Percentiles rank a stretch among this genome's conserved stretches.
Evolutionary conservation across 2,113 vertebrate genomes (phyloP).

Genomic region (Genyomyrus donnyi): DNA sequence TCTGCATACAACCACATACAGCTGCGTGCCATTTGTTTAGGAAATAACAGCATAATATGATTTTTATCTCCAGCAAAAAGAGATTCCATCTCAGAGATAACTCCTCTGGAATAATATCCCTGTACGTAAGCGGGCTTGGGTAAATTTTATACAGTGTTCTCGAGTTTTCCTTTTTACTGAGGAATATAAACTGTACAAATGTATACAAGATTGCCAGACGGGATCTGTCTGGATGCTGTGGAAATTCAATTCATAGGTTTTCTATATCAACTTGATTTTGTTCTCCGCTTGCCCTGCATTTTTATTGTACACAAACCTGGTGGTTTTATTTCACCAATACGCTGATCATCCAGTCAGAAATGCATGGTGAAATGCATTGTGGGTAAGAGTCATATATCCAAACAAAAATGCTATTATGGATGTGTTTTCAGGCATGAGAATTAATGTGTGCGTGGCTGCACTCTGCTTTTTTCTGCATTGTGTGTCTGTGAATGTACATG

Average conservation of each 20-base stretch:
- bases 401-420: background rate
- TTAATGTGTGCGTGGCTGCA: background rate
- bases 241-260: slow-evolving; percentile 35
- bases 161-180: slow-evolving; percentile 42
- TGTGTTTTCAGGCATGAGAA: background rate
- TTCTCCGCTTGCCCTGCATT: slow-evolving; percentile 14
- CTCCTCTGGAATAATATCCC: background rate
- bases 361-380: background rate
- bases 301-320: slow-evolving; percentile 14
- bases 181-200: slow-evolving; percentile 41
- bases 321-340: background rate
- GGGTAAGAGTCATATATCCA: background rate
- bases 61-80: background rate
- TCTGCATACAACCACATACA: slow-evolving; percentile 17
- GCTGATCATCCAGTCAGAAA: background rate
- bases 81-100: background rate
- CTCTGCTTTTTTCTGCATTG: background rate
- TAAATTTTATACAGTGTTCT: slow-evolving; percentile 49
- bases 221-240: slow-evolving; percentile 28
- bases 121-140: slow-evolving; percentile 47
- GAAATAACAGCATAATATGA: slow-evolving; percentile 32
- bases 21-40: slow-evolving; percentile 34
- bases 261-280: slow-evolving; percentile 31
- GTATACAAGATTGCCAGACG: slow-evolving; percentile 30
- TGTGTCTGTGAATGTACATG: background rate